A percentile compares a stretch with the other conserved stretches of the same genome.
Conservation (phyloP, 2,797 vertebrate genomes). For the Ciconia nigra region DNA sequence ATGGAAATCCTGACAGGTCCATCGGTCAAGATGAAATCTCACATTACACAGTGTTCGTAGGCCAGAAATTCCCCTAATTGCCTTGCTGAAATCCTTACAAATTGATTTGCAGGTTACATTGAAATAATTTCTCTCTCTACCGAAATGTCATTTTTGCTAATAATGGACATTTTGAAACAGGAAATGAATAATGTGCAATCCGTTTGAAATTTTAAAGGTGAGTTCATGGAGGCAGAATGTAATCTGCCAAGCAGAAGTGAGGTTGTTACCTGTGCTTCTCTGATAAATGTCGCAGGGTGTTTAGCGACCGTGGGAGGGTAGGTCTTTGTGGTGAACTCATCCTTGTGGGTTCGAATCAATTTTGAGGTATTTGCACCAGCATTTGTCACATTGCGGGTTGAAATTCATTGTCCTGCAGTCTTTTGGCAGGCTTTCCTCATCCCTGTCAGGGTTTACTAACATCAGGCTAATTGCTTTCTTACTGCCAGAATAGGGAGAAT, state of each 20-base stretch:
- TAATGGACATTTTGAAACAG: background rate
- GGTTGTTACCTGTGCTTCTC: background rate
- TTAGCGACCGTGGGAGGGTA: background rate
- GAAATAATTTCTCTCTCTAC: background rate
- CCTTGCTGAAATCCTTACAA: background rate
- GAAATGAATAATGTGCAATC: background rate
- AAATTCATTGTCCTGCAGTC: background rate
- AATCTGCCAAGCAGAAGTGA: background rate
- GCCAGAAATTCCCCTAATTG: background rate
- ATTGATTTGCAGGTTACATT: background rate
- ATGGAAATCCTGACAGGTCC: background rate
- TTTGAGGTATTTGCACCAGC: background rate
- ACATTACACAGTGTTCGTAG: background rate
- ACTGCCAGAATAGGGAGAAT: background rate
- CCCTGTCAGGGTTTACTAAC: background rate
- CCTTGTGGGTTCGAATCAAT: background rate
- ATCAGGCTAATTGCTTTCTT: background rate
- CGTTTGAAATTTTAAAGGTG: background rate
- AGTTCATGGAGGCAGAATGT: background rate
- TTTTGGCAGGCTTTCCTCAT: background rate
- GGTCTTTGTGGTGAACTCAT: background rate
- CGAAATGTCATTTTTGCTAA: background rate
- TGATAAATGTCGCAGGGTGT: background rate
- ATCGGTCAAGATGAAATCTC: background rate
- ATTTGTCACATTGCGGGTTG: background rate